Percentiles rank a stretch among this genome's conserved stretches.
phyloP scores from a whole-genome alignment of 2,888 invertebrate genomes.

The Aphodius sticticus region DNA sequence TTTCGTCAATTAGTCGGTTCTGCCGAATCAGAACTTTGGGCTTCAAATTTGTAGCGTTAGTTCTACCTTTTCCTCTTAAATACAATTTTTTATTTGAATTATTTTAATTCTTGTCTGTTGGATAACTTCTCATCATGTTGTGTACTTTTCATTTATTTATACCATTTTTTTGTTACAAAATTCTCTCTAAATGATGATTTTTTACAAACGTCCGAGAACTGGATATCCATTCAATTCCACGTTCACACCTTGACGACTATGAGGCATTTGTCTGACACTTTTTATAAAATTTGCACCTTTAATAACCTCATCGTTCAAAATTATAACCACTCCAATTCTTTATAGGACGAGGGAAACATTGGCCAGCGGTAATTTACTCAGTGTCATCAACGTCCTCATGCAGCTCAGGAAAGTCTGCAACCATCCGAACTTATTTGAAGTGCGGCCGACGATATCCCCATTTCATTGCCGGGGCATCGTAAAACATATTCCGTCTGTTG shows the following conservation, averaged over 20 bases:
- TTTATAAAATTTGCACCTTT: not conserved
- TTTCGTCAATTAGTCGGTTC: no score
- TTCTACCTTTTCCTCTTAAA: no score
- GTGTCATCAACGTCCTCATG: conserved; percentile 97
- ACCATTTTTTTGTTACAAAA: not conserved
- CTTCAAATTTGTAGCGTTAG: no score
- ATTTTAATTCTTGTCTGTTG: no score
- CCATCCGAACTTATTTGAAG: conserved; percentile 98
- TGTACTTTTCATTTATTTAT: not conserved
- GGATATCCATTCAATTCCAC: conserved; percentile 51
- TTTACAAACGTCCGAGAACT: conserved; percentile 46
- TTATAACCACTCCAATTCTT: conserved; percentile 31
- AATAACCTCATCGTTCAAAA: not conserved
- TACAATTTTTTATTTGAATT: no score
- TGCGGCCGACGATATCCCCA: conserved; percentile 92
- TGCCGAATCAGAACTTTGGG: no score
- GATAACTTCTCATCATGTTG: no score
- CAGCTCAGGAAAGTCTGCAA: conserved; percentile 97
- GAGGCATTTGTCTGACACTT: conserved; percentile 53
- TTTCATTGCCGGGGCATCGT: conserved; percentile 86
- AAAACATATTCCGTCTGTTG: conserved; percentile 75
- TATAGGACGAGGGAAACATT: conserved; percentile 91
- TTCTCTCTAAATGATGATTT: conserved; percentile 41
- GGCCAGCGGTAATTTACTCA: conserved; percentile 90
- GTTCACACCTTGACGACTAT: conserved; percentile 42